These are phyloP conservation scores for Anniella stebbinsi DNA, from an alignment of 2,797 vertebrate genomes.

Conservation along the genomic window DNA sequence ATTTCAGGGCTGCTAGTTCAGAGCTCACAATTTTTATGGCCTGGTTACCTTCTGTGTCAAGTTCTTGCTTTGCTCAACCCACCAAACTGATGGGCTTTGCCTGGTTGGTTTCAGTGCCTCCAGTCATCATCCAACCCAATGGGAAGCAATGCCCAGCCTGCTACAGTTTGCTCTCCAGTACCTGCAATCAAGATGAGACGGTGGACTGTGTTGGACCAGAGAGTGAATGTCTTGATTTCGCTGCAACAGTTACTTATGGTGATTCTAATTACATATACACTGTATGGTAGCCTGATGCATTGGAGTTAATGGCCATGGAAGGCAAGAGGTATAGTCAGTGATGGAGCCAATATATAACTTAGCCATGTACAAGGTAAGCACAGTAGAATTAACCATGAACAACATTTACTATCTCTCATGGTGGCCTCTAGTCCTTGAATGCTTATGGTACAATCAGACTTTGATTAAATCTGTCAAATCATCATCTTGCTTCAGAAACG, in stretches of 20 bases:
- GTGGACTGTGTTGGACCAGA: neutral
- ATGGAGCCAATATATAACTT: neutral
- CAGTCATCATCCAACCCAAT: neutral
- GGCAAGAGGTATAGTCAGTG: neutral
- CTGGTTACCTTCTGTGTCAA: neutral
- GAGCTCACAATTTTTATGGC: neutral
- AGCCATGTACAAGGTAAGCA: too few species aligned
- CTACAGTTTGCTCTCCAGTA: neutral
- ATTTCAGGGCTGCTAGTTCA: neutral
- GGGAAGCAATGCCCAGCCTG: conserved; percentile 6
- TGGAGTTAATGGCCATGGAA: neutral
- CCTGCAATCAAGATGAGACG: neutral
- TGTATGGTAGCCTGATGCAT: neutral
- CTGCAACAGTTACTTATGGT: neutral
- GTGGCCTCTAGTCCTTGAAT: neutral
- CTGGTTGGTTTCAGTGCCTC: conserved; percentile 5
- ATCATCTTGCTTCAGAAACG: too few species aligned
- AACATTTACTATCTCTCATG: neutral
- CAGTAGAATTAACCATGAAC: neutral
- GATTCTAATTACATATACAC: neutral
- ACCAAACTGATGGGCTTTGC: neutral
- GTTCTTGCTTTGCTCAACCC: neutral
- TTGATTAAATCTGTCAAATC: neutral
- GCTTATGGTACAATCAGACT: neutral
- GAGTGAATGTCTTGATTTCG: neutral